Base-by-base conservation (phyloP, 2,888 invertebrate genomes). In the Trypoxylon attenuatum region DNA sequence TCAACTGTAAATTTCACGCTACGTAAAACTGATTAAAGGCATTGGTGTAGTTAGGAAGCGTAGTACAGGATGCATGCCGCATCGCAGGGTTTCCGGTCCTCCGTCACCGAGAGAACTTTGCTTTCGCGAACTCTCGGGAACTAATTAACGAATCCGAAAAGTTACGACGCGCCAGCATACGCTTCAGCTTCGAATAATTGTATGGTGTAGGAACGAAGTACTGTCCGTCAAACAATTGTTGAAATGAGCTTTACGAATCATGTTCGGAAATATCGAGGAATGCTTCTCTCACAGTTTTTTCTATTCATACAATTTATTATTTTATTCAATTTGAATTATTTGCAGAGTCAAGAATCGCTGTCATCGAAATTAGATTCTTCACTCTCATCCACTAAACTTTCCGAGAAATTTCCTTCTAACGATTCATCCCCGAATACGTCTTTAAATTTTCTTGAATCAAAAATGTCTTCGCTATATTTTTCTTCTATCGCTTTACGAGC, bases 131-230 rank as follows among this genome's bases (percentile, higher is more conserved):
- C 21, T 16, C 10, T 43, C 23, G 25, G n/a, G 15, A 46, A 33
- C 51, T 71, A 73, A 73, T 71, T 71, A 68, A 63, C 58, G 51
- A 63, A 53, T 65, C 52, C 47, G 45, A 18, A 45, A 46, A 33
- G 33, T 33, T 33, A 2, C n/a, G 23, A 23, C 39, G 29, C 47
- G 45, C 45, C 53, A 51, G 25, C n/a, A 65, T 57, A 56, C 43
- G 38, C 41, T 47, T 42, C 62, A 52, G 43, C 55, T 45, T 39
- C 10, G 19, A n/a, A n/a, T 73, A 68, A 73, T 73, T 73, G 63
- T 51, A 46, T 18, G 33, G 29, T 29, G 49, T 13, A 45, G n/a
- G 47, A 47, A 39, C 41, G 38, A 45, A 42, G 38, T 58, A 63
- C 67, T 70, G 60, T 53, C 23, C 41, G 29, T n/a, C n/a, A n/a